phyloP scores from a whole-genome alignment of 2,888 invertebrate species.

The Thereva nobilitata region DNA sequence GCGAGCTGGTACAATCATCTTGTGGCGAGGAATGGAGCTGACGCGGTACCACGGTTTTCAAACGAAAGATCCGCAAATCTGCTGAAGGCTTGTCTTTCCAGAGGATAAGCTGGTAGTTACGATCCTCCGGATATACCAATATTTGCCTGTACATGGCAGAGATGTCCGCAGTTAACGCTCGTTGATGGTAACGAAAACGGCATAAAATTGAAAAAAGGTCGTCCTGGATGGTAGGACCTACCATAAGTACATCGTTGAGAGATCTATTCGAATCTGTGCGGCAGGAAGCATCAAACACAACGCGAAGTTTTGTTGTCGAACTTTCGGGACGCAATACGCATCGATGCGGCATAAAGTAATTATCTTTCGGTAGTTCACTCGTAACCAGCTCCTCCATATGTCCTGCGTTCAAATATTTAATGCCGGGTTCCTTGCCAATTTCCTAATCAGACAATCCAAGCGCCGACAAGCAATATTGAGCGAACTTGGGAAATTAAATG shows the following conservation, averaged over 20 bases:
- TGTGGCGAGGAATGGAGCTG: constrained; percentile 24
- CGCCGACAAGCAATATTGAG: neutral
- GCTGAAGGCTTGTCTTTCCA: constrained; percentile 47
- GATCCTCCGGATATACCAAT: constrained; percentile 42
- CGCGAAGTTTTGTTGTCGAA: constrained; percentile 45
- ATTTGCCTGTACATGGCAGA: constrained; percentile 48
- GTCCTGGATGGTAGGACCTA: constrained; percentile 41
- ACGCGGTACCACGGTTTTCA: constrained; percentile 13
- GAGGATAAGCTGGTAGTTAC: constrained; percentile 47
- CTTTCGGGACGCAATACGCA: constrained; percentile 45
- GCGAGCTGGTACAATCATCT: constrained; percentile 38
- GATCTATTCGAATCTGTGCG: constrained; percentile 41
- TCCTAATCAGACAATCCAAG: neutral
- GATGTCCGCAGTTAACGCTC: constrained; percentile 43
- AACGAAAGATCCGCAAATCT: neutral
- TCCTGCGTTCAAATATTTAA: neutral
- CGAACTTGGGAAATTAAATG: neutral
- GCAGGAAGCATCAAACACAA: constrained; percentile 42
- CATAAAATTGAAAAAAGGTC: constrained; percentile 46
- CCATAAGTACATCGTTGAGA: constrained; percentile 38
- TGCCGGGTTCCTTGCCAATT: neutral
- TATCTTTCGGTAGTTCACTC: neutral
- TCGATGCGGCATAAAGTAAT: constrained; percentile 45
- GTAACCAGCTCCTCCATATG: neutral
- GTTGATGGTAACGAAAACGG: constrained; percentile 46